These are phyloP conservation scores for Synanthedon myopaeformis DNA, from an alignment of 2,888 invertebrate species.

Conservation along the genomic window DNA sequence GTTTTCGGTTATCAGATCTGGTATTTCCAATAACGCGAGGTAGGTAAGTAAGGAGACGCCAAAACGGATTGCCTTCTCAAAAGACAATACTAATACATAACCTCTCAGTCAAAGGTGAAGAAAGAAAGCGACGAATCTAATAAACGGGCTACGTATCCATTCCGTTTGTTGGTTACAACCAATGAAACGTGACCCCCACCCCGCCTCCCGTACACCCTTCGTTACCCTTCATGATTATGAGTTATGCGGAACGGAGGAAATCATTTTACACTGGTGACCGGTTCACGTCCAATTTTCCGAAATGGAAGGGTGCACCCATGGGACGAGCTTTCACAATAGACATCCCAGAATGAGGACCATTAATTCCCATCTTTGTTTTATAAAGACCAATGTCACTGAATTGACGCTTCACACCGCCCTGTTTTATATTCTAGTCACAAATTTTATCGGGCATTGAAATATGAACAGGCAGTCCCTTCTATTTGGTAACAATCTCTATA, in stretches of 20 bases:
- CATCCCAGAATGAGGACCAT: constrained; percentile 62
- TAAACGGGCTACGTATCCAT: constrained; percentile 59
- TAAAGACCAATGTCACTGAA: constrained; percentile 59
- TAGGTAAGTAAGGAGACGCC: constrained; percentile 24
- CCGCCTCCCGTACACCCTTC: constrained; percentile 24
- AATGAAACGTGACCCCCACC: constrained; percentile 34
- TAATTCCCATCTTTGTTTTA: constrained; percentile 68
- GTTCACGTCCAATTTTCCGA: constrained; percentile 59
- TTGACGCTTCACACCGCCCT: constrained; percentile 10
- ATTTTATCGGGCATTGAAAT: neutral
- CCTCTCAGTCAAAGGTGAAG: constrained; percentile 60
- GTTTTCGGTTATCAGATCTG: constrained; percentile 22
- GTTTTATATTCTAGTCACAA: too few relatives aligned
- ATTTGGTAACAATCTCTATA: too few relatives aligned
- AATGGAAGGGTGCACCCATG: constrained; percentile 63
- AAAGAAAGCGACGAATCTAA: constrained; percentile 65
- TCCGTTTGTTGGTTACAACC: constrained; percentile 55
- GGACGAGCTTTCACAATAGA: constrained; percentile 61
- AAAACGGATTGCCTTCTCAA: constrained; percentile 44
- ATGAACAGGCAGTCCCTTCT: neutral
- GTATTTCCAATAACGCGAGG: constrained; percentile 24
- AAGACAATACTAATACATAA: constrained; percentile 58
- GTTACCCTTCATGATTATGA: constrained; percentile 37
- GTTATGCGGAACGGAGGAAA: constrained; percentile 29
- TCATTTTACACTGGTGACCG: constrained; percentile 39